Percentiles rank a stretch among this genome's conserved stretches.
Conservation (phyloP, 2,797 vertebrate genomes). For the Phataginus tetradactyla region DNA sequence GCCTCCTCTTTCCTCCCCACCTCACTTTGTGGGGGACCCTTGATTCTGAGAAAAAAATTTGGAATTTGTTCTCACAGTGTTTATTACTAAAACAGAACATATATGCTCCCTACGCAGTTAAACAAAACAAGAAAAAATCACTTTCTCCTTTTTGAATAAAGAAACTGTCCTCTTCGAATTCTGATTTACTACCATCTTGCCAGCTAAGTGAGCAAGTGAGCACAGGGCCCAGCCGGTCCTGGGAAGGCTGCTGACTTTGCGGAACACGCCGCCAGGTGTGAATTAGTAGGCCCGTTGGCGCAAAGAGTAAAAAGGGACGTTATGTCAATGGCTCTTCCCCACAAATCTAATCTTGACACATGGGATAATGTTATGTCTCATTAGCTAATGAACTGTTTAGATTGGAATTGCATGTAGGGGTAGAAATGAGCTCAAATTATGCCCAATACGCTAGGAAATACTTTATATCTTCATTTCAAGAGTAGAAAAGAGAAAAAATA, state of each 20-base stretch:
- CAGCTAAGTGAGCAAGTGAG: not conserved
- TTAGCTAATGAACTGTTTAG: constrained; percentile 20
- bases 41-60: constrained; percentile 38
- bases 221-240: fast-evolving
- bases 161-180: constrained; percentile 6
- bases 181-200: not conserved
- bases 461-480: constrained; percentile 32
- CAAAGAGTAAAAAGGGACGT: not conserved
- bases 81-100: not conserved
- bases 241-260: not conserved
- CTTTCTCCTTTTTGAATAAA: not conserved
- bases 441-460: not conserved
- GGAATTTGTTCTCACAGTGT: not conserved
- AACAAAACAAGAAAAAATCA: not conserved
- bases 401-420: constrained; percentile 31
- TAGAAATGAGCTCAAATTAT: not conserved
- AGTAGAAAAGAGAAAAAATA: not conserved
- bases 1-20: not conserved
- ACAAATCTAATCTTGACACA: constrained; percentile 69
- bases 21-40: not conserved
- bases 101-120: not conserved
- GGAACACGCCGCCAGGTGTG: not conserved
- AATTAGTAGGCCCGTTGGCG: not conserved
- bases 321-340: not conserved
- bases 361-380: constrained; percentile 5